Percentiles rank a stretch among this genome's conserved stretches.
These are phyloP conservation scores for Patella depressa DNA, from an alignment of 2,888 invertebrate species.

Conservation along the genomic window DNA sequence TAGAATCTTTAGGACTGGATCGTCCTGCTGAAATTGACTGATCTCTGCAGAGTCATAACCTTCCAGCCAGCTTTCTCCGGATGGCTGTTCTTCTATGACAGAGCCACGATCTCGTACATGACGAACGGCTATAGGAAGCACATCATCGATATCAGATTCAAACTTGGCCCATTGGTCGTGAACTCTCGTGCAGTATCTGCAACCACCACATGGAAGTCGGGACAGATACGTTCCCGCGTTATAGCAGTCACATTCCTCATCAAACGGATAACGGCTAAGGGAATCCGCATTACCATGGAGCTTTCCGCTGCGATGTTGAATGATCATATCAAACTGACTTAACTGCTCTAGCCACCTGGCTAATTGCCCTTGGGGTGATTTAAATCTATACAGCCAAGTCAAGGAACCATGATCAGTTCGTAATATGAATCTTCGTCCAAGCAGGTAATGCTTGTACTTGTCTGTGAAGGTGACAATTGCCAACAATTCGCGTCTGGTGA, in stretches of 20 bases:
- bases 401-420: too few relatives aligned
- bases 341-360: slow-evolving; percentile 22
- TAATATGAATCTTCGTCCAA: too few relatives aligned
- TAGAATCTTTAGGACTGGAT: too few relatives aligned
- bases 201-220: slow-evolving; percentile 1
- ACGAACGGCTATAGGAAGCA: slow-evolving; percentile 1
- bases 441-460: too few relatives aligned
- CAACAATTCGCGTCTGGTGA: too few relatives aligned
- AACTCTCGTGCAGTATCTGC: background rate
- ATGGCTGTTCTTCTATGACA: too few relatives aligned
- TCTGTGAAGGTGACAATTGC: too few relatives aligned
- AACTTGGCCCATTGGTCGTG: background rate
- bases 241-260: background rate
- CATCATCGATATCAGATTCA: slow-evolving; percentile 11
- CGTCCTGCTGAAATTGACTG: too few relatives aligned
- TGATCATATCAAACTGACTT: slow-evolving; percentile 22
- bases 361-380: slow-evolving; percentile 20
- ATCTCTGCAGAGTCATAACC: too few relatives aligned
- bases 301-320: slow-evolving; percentile 23
- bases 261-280: slow-evolving; percentile 12
- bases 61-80: too few relatives aligned
- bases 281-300: slow-evolving; percentile 26
- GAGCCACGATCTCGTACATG: too few relatives aligned
- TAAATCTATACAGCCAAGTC: too few relatives aligned
- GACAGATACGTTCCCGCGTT: background rate